Conservation (phyloP, 2,113 vertebrate genomes). For the Halcyon malimbica region DNA sequence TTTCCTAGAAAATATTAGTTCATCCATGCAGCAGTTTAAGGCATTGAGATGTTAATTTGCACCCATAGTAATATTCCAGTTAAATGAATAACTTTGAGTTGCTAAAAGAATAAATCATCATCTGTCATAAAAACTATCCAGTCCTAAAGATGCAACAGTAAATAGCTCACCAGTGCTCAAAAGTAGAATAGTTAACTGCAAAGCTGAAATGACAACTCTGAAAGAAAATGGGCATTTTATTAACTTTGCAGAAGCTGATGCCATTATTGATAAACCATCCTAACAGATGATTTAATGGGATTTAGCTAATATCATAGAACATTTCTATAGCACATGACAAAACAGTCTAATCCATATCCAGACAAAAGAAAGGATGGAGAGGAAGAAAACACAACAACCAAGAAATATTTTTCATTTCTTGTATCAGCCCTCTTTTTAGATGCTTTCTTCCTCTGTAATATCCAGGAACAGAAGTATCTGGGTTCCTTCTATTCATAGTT, state of each 20-base stretch:
- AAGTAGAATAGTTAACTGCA: background rate
- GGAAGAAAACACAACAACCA: background rate
- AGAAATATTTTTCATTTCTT: background rate
- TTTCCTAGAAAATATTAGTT: background rate
- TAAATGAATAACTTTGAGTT: background rate
- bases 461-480: background rate
- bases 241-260: background rate
- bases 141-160: background rate
- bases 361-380: background rate
- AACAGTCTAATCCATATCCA: background rate
- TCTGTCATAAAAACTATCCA: background rate
- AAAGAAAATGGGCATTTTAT: constrained; percentile 2
- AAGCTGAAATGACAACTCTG: background rate
- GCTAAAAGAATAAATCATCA: background rate
- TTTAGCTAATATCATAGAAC: background rate
- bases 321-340: background rate
- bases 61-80: background rate
- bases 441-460: background rate
- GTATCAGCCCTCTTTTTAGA: background rate
- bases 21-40: background rate
- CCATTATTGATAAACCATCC: background rate
- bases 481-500: background rate
- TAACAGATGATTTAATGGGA: background rate
- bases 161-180: background rate
- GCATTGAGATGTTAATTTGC: background rate